Base-by-base conservation (phyloP, 2,888 invertebrate species). In the Chloroclysta siterata region DNA sequence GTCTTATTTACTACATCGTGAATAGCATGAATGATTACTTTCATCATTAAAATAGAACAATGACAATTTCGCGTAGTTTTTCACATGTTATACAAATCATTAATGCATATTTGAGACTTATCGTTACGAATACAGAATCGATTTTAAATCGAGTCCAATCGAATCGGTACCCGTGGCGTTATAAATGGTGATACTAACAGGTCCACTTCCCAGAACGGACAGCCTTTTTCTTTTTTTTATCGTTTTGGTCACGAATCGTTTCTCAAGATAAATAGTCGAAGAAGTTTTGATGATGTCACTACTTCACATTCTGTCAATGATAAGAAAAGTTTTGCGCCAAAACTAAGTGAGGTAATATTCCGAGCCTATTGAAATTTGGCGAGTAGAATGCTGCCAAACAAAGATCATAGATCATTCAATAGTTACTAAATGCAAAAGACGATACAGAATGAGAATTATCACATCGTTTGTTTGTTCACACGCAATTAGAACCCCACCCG, bases 131-230 rank as follows among this genome's bases (percentile, higher is more conserved):
- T 56, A 63, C 60, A 57, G 56, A 63, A 61, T 65, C 70, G 67
- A 69, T 67, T 72, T 63, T 50, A 60, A 63, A 69, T 65, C 65
- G 63, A 70, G 58, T 55, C 61, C 61, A 66, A 69, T 63, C 69
- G 67, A 70, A 73, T 71, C 75, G 81, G 78, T 81, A 78, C 87
- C 89, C 81, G 84, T 81, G 83, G 89, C 77, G 87, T 88, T 84
- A 89, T 89, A 89, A 90, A 90, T 89, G 89, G 82, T 84, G 84
- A 82, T 83, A 87, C 87, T 85, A 87, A 89, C 88, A 85, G 85
- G 88, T 82, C 75, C 80, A 74, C 69, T 89, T 90, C 90, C 87
- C 80, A 74, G 90, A 90, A 90, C 80, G 84, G 82, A 77, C 83
- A 76, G 74, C 74, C 74, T 77, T 78, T 69, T 74, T 72, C 75